A percentile compares a stretch with the other conserved stretches of the same genome.
phyloP scores from a whole-genome alignment of 1,140 invertebrate species.

The Delia radicum region DNA sequence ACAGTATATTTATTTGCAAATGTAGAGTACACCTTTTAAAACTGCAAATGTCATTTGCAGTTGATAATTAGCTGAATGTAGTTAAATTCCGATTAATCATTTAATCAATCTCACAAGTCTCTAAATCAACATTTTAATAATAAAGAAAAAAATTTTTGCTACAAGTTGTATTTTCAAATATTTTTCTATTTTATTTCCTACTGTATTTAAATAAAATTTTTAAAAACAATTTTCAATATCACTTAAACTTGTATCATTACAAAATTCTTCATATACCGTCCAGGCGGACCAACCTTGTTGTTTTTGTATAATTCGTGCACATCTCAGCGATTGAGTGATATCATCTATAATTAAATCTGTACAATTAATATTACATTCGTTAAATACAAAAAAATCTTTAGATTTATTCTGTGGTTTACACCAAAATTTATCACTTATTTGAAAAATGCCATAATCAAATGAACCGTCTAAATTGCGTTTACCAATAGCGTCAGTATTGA shows the following conservation, averaged over 20 bases:
- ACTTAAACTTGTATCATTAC: slow-evolving; percentile 40
- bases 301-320: slow-evolving; percentile 40
- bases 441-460: slow-evolving; percentile 51
- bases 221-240: slow-evolving; percentile 42
- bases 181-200: too few species aligned
- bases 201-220: too few species aligned
- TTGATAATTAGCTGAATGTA: too few species aligned
- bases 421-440: slow-evolving; percentile 53
- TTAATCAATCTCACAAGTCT: too few species aligned
- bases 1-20: too few species aligned
- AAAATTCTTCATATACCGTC: slow-evolving; percentile 63
- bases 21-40: too few species aligned
- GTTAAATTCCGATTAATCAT: too few species aligned
- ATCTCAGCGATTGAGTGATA: slow-evolving; percentile 45
- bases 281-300: slow-evolving; percentile 69
- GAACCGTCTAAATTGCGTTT: slow-evolving; percentile 44
- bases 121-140: too few species aligned
- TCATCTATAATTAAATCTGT: slow-evolving; percentile 41
- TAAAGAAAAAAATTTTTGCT: too few species aligned
- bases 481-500: slow-evolving; percentile 37
- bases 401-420: slow-evolving; percentile 35
- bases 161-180: too few species aligned
- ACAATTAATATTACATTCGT: slow-evolving; percentile 50
- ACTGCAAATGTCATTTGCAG: too few species aligned
- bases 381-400: slow-evolving; percentile 31